Percentiles rank a stretch among this genome's conserved stretches.
phyloP scores from a whole-genome alignment of 2,888 invertebrate species.

The Drosophila prostipennis region DNA sequence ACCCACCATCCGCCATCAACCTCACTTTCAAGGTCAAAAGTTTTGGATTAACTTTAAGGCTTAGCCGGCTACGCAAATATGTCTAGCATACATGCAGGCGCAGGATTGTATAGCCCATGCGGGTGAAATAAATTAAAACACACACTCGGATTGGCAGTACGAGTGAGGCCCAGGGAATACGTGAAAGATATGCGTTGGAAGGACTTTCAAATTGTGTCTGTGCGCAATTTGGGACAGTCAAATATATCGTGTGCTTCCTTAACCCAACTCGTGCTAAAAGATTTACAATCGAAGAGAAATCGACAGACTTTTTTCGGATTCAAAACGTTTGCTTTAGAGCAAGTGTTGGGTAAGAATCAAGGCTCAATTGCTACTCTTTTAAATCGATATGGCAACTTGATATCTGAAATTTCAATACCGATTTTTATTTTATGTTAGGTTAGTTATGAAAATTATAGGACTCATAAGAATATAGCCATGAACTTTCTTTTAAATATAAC shows the following conservation, averaged over 20 bases:
- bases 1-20: neutral
- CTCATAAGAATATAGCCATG: no score
- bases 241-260: neutral
- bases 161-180: slow-evolving; percentile 2
- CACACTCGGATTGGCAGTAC: neutral
- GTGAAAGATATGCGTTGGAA: neutral
- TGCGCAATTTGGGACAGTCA: neutral
- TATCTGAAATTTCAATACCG: no score
- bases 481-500: no score
- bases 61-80: slow-evolving; percentile 56
- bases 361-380: neutral
- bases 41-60: slow-evolving; percentile 35
- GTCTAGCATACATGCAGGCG: slow-evolving; percentile 40
- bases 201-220: neutral
- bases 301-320: neutral
- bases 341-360: neutral
- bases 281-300: neutral
- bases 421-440: no score
- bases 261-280: neutral
- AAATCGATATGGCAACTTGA: no score
- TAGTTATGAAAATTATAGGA: no score
- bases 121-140: slow-evolving; percentile 7
- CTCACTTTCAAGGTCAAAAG: slow-evolving; percentile 38
- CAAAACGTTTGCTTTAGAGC: neutral
- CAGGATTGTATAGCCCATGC: neutral